Conservation (phyloP, 2,888 invertebrate species). For the Drosophila imparisetae region DNA sequence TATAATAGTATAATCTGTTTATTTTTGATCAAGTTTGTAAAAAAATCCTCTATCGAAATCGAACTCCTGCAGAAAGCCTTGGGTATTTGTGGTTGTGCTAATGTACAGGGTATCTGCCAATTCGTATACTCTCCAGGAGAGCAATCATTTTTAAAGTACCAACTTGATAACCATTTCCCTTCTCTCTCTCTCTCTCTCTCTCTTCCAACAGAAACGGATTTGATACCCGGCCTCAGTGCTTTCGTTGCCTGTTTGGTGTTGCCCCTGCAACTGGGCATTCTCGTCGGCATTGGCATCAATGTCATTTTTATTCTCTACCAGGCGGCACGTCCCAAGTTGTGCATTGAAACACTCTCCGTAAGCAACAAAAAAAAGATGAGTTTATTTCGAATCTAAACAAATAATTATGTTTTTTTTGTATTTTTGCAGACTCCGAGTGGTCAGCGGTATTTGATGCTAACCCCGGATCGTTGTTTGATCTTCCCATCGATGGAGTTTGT, state of each 20-base stretch:
- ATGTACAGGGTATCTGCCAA: neutral
- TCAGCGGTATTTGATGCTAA: slow-evolving; percentile 91
- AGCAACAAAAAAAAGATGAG: slow-evolving; percentile 72
- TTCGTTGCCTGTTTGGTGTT: slow-evolving; percentile 93
- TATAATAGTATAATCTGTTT: neutral
- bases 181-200: too few relatives aligned
- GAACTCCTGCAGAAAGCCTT: neutral
- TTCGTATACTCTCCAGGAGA: neutral
- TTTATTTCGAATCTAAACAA: neutral
- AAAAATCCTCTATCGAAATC: too few relatives aligned
- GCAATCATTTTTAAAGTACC: neutral
- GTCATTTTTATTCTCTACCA: slow-evolving; percentile 94
- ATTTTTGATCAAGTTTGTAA: neutral
- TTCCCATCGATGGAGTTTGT: slow-evolving; percentile 96
- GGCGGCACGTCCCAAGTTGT: slow-evolving; percentile 93
- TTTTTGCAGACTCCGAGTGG: slow-evolving; percentile 87
- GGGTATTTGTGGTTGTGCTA: neutral
- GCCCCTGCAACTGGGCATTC: slow-evolving; percentile 94
- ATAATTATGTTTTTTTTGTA: neutral
- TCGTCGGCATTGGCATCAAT: slow-evolving; percentile 93
- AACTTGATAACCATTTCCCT: neutral
- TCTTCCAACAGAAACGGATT: slow-evolving; percentile 89
- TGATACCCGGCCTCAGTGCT: slow-evolving; percentile 93
- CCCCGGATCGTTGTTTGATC: slow-evolving; percentile 94
- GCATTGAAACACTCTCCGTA: slow-evolving; percentile 91